phyloP scores from a whole-genome alignment of 2,797 vertebrate genomes.

The Eulemur coronatus region DNA sequence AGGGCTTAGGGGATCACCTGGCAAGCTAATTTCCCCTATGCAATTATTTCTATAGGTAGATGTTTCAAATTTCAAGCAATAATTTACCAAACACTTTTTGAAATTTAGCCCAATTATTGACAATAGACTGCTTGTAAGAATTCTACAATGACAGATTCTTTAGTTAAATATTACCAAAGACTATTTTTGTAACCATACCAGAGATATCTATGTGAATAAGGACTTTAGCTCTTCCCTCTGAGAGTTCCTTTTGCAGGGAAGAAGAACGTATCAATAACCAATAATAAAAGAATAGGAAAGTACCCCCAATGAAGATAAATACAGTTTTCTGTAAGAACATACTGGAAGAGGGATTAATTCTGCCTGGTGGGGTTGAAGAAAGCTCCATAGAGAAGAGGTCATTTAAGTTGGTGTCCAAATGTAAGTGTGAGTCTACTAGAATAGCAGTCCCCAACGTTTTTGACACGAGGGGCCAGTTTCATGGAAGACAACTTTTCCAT shows the following conservation, averaged over 20 bases:
- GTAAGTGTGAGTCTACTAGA: background rate
- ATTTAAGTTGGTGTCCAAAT: background rate
- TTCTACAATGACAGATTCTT: background rate
- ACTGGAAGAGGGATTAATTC: background rate
- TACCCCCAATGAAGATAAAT: background rate
- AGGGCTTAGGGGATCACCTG: background rate
- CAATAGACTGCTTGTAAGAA: background rate
- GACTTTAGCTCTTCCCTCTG: background rate
- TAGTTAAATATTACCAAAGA: background rate
- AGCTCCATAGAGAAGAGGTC: background rate
- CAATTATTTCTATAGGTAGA: background rate
- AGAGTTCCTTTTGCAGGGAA: background rate
- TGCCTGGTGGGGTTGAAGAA: background rate
- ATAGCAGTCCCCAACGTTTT: no score
- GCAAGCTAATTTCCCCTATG: background rate
- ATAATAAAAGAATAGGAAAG: background rate
- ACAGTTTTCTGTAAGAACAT: background rate
- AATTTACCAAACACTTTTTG: background rate
- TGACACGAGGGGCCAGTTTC: no score
- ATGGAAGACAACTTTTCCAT: no score
- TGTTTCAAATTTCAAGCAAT: background rate
- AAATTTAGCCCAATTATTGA: background rate
- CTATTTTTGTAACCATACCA: background rate
- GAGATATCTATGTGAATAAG: background rate
- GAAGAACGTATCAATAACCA: background rate